Conservation (phyloP, 2,113 vertebrate genomes). For the Prochilodus magdalenae region DNA sequence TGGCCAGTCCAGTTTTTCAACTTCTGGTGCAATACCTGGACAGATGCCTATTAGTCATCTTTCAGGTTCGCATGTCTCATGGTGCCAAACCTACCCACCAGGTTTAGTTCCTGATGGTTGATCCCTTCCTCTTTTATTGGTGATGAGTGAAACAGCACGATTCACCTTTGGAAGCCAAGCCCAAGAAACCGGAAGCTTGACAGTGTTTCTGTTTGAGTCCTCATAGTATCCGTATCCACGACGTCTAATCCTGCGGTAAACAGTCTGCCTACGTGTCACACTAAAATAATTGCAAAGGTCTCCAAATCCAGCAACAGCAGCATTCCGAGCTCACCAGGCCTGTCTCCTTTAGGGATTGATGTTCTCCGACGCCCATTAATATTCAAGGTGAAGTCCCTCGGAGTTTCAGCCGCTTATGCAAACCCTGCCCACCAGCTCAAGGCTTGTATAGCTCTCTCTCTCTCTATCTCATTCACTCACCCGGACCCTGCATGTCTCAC, state of each 20-base stretch:
- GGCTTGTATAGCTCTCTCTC: slow-evolving; percentile 20
- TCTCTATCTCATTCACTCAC: neutral
- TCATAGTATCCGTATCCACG: slow-evolving; percentile 44
- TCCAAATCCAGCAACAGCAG: slow-evolving; percentile 35
- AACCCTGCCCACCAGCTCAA: slow-evolving; percentile 41
- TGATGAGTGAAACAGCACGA: neutral
- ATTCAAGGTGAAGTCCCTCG: slow-evolving; percentile 60
- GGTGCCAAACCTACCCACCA: too few relatives aligned
- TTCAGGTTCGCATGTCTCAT: too few relatives aligned
- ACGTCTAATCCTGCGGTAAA: slow-evolving; percentile 43
- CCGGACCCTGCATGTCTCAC: neutral
- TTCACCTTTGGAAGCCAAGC: neutral
- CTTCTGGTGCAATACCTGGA: too few relatives aligned
- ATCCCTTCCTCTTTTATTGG: too few relatives aligned
- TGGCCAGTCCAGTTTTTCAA: too few relatives aligned
- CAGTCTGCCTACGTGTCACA: slow-evolving; percentile 44
- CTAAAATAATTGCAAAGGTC: slow-evolving; percentile 52
- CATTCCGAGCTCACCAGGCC: slow-evolving; percentile 35
- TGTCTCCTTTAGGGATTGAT: slow-evolving; percentile 47
- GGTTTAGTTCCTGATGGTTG: too few relatives aligned
- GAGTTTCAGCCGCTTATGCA: slow-evolving; percentile 25
- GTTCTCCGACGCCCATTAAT: slow-evolving; percentile 50
- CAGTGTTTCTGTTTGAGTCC: neutral
- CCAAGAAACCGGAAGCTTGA: neutral
- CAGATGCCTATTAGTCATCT: too few relatives aligned